phyloP scores from a whole-genome alignment of 2,797 vertebrate genomes.

The Brachyalestes nurse region DNA sequence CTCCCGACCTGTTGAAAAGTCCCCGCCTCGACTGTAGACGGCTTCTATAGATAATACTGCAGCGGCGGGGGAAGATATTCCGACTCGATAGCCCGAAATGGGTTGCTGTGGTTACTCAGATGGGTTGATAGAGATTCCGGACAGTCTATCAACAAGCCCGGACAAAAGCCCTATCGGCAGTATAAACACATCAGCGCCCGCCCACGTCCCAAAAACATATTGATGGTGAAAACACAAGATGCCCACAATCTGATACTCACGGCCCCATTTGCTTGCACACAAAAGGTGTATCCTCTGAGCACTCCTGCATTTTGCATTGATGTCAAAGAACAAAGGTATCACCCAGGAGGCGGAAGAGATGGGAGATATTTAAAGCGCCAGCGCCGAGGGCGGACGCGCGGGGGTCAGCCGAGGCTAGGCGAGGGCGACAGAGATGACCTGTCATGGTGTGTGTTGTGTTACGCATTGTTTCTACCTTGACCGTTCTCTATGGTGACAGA shows the following conservation, averaged over 20 bases:
- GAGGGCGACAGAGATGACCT: constrained; percentile 50
- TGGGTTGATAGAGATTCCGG: constrained; percentile 28
- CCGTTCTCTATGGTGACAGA: background rate
- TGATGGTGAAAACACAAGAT: constrained; percentile 59
- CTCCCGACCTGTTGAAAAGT: constrained; percentile 6
- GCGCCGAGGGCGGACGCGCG: constrained; percentile 31
- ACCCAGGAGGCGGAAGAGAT: constrained; percentile 69
- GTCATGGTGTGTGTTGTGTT: constrained; percentile 24
- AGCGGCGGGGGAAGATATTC: constrained; percentile 26
- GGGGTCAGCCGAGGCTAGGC: constrained; percentile 63
- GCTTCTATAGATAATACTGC: constrained; percentile 9
- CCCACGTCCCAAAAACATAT: constrained; percentile 50
- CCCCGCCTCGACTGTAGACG: constrained; percentile 3
- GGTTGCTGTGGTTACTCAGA: constrained; percentile 45
- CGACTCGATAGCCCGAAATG: constrained; percentile 35
- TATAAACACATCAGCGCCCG: constrained; percentile 31
- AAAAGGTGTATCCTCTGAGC: constrained; percentile 63
- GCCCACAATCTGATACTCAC: constrained; percentile 48
- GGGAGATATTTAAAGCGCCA: constrained; percentile 57
- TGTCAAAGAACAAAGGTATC: constrained; percentile 77
- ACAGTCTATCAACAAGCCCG: constrained; percentile 46
- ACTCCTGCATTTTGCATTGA: constrained; percentile 66
- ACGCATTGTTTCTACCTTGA: background rate
- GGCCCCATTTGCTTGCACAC: constrained; percentile 67
- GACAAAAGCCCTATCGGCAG: constrained; percentile 47